phyloP scores from a whole-genome alignment of 1,140 invertebrate genomes.

The Trichonephila clavata region DNA sequence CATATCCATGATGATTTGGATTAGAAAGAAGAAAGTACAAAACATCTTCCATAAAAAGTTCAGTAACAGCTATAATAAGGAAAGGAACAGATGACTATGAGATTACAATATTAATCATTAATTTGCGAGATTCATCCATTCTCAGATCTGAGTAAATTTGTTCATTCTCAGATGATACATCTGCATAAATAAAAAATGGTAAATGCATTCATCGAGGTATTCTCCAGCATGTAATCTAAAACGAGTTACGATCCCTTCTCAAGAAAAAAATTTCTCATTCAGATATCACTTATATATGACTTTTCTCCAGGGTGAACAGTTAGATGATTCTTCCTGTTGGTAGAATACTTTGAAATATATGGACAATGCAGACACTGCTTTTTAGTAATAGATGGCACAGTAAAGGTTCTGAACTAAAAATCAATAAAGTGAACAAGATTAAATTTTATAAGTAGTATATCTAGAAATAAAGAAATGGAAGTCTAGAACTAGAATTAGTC shows the following conservation, averaged over 20 bases:
- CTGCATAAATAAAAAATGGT: conserved; percentile 83
- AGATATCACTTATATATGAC: neutral
- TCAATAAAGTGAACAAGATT: neutral
- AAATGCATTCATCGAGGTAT: conserved; percentile 82
- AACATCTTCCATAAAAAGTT: too few species aligned
- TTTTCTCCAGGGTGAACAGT: neutral
- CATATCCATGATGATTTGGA: too few species aligned
- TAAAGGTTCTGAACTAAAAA: neutral
- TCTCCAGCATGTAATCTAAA: conserved; percentile 79
- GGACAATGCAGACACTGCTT: neutral
- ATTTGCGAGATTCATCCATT: neutral
- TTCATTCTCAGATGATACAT: neutral
- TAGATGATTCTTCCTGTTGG: neutral
- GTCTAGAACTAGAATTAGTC: too few species aligned
- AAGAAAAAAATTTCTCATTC: neutral
- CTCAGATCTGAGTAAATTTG: neutral
- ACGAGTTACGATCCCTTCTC: conserved; percentile 41
- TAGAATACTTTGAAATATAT: neutral
- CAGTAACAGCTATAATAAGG: too few species aligned
- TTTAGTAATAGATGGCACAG: neutral
- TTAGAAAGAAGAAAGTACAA: too few species aligned
- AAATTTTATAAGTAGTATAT: neutral
- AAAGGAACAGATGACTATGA: too few species aligned
- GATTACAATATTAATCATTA: too few species aligned
- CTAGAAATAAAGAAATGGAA: too few species aligned